A percentile compares a stretch with the other conserved stretches of the same genome.
These are phyloP conservation scores for Lates calcarifer DNA, from an alignment of 2,113 vertebrate species.

Conservation along the genomic window DNA sequence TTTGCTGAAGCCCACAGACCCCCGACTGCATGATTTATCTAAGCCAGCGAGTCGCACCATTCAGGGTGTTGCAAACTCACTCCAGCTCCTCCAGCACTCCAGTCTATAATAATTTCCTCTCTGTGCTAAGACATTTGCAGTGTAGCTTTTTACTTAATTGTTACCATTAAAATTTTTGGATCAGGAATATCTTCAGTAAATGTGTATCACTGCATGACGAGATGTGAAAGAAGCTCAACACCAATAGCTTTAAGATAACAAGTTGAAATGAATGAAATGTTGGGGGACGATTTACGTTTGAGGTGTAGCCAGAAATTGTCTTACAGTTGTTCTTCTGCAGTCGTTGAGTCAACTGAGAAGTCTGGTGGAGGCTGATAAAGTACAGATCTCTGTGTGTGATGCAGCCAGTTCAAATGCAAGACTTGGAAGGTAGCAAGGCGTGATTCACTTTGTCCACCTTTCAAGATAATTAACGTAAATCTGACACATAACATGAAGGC, in stretches of 20 bases:
- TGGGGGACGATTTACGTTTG: constrained; percentile 8
- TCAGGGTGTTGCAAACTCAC: constrained; percentile 68
- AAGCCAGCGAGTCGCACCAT: constrained; percentile 73
- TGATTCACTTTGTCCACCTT: constrained; percentile 7
- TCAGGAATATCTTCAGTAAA: not conserved
- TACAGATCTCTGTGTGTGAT: not conserved
- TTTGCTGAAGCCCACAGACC: constrained; percentile 80
- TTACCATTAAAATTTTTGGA: not conserved
- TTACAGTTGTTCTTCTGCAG: not conserved
- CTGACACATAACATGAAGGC: not conserved
- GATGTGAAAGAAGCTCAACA: not conserved
- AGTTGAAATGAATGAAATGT: constrained; percentile 8
- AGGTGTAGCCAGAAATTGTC: not conserved
- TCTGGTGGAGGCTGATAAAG: not conserved
- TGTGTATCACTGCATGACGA: not conserved
- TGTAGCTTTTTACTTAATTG: not conserved
- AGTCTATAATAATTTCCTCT: constrained; percentile 62
- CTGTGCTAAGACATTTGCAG: constrained; percentile 35
- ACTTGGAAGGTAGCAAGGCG: not conserved
- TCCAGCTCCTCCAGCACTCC: constrained; percentile 51
- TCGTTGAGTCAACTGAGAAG: not conserved
- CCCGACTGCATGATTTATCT: constrained; percentile 83
- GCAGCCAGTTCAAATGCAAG: not conserved
- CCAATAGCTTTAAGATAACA: not conserved
- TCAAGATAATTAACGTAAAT: constrained; percentile 10